Evolutionary conservation across 2,888 invertebrate species (phyloP).

Genomic region (Nezara viridula): DNA sequence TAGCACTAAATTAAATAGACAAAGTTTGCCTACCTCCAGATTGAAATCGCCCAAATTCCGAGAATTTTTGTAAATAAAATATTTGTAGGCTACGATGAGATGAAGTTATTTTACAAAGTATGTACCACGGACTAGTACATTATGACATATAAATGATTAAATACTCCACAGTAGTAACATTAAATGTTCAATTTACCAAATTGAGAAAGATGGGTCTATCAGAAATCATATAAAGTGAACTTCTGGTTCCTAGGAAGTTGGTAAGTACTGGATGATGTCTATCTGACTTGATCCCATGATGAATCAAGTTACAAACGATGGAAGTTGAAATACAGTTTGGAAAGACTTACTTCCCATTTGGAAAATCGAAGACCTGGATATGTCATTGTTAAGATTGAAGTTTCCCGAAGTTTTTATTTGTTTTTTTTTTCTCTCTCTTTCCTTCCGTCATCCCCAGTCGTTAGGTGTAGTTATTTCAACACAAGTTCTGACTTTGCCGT

Average conservation of each 20-base stretch:
- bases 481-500: not conserved
- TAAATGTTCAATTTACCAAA: too few relatives aligned
- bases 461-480: not conserved
- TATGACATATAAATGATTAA: too few relatives aligned
- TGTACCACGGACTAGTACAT: too few relatives aligned
- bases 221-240: not conserved
- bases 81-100: too few relatives aligned
- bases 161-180: too few relatives aligned
- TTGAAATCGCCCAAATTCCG: too few relatives aligned
- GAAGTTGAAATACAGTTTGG: constrained; percentile 19
- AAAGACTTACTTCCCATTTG: not conserved
- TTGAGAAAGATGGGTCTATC: not conserved
- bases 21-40: too few relatives aligned
- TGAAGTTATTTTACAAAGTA: too few relatives aligned
- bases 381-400: not conserved
- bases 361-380: constrained; percentile 18
- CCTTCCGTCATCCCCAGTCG: not conserved
- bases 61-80: too few relatives aligned
- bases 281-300: not conserved
- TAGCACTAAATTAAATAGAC: too few relatives aligned
- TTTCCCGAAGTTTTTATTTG: not conserved
- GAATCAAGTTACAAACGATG: constrained; percentile 13
- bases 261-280: not conserved
- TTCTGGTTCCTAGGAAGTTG: not conserved
- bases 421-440: not conserved